Base-by-base conservation (phyloP, 2,797 vertebrate species). In the Microcaecilia unicolor region DNA sequence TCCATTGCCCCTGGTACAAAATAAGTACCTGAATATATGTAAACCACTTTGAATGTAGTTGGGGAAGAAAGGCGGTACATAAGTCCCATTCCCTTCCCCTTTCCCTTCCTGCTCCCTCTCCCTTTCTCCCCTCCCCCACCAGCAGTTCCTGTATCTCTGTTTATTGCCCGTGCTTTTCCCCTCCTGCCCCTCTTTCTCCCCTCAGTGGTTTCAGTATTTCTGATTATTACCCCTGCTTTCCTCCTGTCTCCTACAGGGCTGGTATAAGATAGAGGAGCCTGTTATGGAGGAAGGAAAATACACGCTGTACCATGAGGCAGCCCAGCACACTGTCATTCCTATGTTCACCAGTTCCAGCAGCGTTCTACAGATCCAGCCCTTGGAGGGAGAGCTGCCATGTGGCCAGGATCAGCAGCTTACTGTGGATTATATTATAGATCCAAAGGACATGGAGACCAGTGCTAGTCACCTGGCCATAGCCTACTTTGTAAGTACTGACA, bases 401-500 rank as follows among this genome's bases (percentile, higher is more conserved):
- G 19, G 41, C 8, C 48, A 45, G 8, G 8, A 41, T n/a, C 36
- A 56, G 15, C 28, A 50, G 9, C 36, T 58, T 17, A 18, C 24
- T 22, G 41, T 58, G 24, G 50, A 58, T 13, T 60, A 55, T 20
- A 25, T 43, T 28, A 28, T 67, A 22, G 36, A 15, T 17, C 35
- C 32, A 23, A 8, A 28, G 4, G 36, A 42, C 5, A 3, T 60
- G 20, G 34, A 2, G 3, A 13, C 36, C 2, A n/a, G 34, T 4
- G 10, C 7, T 14, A n/a, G 24, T 7, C 40, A 7, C 14, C 12
- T 63, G 25, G 37, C 24, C 8, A 34, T 25, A 14, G 22, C 47
- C 22, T 51, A 57, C 19, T 25, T 67, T 59, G 63, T 67, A 22
- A 63, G 56, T 12, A n/a, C 2, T 7, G 23, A 7, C 8, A 9